A percentile compares a stretch with the other conserved stretches of the same genome.
Conservation (phyloP, 2,797 vertebrate species). For the Meda fulgida region DNA sequence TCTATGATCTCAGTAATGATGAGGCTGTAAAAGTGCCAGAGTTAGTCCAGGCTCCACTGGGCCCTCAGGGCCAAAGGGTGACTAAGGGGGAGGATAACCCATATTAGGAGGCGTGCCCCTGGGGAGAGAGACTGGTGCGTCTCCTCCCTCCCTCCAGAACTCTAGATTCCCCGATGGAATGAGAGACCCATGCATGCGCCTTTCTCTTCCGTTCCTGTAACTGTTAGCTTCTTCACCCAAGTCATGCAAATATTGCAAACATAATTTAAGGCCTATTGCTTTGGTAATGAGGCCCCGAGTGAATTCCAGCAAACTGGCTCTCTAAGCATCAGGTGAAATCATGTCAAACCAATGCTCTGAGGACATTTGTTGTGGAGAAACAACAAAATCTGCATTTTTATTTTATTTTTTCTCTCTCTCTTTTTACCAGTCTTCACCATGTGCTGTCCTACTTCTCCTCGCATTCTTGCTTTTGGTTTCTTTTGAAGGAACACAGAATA, state of each 20-base stretch:
- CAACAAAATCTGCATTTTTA: slow-evolving; percentile 64
- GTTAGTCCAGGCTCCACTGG: slow-evolving; percentile 74
- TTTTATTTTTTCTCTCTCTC: slow-evolving; percentile 37
- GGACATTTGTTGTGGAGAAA: slow-evolving; percentile 61
- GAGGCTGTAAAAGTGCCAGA: slow-evolving; percentile 80
- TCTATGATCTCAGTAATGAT: slow-evolving; percentile 83
- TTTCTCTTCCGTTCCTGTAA: slow-evolving; percentile 42
- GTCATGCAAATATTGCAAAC: slow-evolving; percentile 63
- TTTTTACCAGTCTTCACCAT: slow-evolving; percentile 56
- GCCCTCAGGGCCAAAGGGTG: slow-evolving; percentile 65
- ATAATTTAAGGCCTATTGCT: slow-evolving; percentile 67
- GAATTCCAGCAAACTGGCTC: slow-evolving; percentile 70
- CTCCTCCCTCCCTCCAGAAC: slow-evolving; percentile 43
- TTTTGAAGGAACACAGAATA: slow-evolving; percentile 18
- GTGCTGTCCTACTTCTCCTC: slow-evolving; percentile 49
- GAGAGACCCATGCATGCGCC: background rate
- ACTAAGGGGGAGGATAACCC: slow-evolving; percentile 62
- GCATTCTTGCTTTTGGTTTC: slow-evolving; percentile 31
- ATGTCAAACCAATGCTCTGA: slow-evolving; percentile 70
- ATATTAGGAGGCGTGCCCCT: slow-evolving; percentile 63
- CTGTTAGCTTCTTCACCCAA: slow-evolving; percentile 50
- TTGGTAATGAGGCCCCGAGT: slow-evolving; percentile 78
- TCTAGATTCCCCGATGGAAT: slow-evolving; percentile 34
- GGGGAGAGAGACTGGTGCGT: slow-evolving; percentile 60
- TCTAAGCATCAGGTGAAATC: slow-evolving; percentile 75